Conservation (phyloP, 1,140 invertebrate species). For the Caenorhabditis brenneri region DNA sequence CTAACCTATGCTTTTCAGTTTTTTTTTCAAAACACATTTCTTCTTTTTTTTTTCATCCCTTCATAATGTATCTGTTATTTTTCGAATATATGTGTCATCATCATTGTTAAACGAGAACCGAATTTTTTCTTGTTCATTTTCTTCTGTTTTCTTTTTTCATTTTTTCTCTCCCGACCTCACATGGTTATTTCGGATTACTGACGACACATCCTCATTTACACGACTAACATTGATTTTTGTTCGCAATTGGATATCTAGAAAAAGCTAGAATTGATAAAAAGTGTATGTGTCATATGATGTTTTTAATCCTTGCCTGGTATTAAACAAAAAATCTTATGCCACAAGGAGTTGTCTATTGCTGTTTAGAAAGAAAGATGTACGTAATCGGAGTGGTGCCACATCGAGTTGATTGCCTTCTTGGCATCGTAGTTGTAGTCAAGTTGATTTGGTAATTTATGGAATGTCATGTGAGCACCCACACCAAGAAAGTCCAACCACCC, state of each 20-base stretch:
- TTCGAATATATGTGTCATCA: neutral
- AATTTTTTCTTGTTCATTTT: no score
- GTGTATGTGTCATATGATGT: slow-evolving; percentile 1
- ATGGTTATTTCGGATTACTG: slow-evolving; percentile 8
- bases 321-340: neutral
- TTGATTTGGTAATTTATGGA: slow-evolving; percentile 40
- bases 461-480: slow-evolving; percentile 3
- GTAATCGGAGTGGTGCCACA: neutral
- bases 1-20: neutral
- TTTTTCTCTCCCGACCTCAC: neutral
- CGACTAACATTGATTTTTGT: neutral
- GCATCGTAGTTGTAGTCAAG: neutral
- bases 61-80: neutral
- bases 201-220: slow-evolving; percentile 14
- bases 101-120: slow-evolving; percentile 8
- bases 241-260: neutral
- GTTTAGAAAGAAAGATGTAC: slow-evolving; percentile 2
- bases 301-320: slow-evolving; percentile 10
- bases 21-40: neutral
- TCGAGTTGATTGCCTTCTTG: neutral
- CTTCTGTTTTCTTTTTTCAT: neutral
- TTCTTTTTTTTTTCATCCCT: neutral
- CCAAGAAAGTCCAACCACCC: neutral
- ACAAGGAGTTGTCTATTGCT: neutral
- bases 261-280: neutral